A percentile compares a stretch with the other conserved stretches of the same genome.
Conservation (phyloP, 1,140 invertebrate genomes). For the Temnothorax nylanderi region DNA sequence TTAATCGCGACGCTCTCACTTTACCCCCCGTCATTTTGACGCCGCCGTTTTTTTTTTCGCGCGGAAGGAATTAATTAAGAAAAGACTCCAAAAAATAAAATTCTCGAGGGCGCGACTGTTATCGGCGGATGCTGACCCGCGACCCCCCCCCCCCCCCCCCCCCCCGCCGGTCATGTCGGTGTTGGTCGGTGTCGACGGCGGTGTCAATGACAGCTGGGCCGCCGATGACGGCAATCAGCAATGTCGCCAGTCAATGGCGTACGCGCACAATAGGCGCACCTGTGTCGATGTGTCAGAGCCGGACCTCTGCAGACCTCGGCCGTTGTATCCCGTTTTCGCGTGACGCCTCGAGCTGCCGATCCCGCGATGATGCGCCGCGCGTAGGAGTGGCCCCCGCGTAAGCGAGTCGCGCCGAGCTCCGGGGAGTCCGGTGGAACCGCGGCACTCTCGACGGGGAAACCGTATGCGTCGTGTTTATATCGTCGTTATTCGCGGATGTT, state of each 20-base stretch:
- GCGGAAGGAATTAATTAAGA: background rate
- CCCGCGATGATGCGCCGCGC: constrained; percentile 35
- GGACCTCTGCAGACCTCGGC: no score
- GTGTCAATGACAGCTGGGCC: constrained; percentile 19
- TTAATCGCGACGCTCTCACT: constrained; percentile 18
- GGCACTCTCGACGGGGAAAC: background rate
- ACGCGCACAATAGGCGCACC: constrained; percentile 41
- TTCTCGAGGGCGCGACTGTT: background rate
- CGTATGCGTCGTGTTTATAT: background rate
- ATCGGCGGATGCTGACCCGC: constrained; percentile 41
- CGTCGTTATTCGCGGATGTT: constrained; percentile 49
- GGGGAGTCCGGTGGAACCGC: background rate
- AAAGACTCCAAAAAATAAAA: background rate
- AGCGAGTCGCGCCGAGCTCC: no score
- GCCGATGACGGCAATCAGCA: constrained; percentile 36
- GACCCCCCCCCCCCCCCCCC: no score
- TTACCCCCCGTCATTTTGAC: background rate
- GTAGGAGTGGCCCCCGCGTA: constrained; percentile 53
- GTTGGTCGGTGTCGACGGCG: background rate
- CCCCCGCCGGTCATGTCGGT: background rate
- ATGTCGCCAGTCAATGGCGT: constrained; percentile 48
- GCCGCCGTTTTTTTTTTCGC: background rate
- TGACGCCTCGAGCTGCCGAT: background rate
- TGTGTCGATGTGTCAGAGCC: constrained; percentile 65
- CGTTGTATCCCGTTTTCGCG: background rate